Conservation (phyloP, 2,797 vertebrate genomes). For the Antennarius maculatus region DNA sequence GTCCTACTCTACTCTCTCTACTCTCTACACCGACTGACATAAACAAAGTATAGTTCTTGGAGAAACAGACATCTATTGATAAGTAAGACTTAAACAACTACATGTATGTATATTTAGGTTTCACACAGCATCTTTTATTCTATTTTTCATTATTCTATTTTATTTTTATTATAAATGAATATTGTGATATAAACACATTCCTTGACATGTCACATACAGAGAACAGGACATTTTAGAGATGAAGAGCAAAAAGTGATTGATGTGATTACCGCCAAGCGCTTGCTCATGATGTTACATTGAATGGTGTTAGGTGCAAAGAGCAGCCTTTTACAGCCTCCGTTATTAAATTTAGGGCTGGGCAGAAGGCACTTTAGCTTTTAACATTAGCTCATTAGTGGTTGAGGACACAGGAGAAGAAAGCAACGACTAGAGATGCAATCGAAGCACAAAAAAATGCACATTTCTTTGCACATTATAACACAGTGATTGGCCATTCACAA, state of each 20-base stretch:
- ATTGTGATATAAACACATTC: neutral
- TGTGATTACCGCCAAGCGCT: slow-evolving; percentile 32
- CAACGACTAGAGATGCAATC: neutral
- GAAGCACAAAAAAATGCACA: neutral
- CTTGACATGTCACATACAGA: neutral
- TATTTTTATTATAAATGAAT: neutral
- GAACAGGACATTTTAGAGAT: neutral
- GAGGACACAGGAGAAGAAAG: slow-evolving; percentile 25
- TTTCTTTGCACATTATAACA: slow-evolving; percentile 4
- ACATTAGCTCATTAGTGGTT: slow-evolving; percentile 48
- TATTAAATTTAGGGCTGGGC: slow-evolving; percentile 58
- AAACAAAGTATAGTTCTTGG: too few relatives aligned
- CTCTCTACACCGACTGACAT: too few relatives aligned
- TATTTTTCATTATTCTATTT: neutral
- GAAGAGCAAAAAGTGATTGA: slow-evolving; percentile 39
- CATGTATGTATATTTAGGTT: too few relatives aligned
- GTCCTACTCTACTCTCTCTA: too few relatives aligned
- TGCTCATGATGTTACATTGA: slow-evolving; percentile 34
- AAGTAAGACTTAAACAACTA: too few relatives aligned
- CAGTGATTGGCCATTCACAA: neutral
- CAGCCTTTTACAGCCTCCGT: slow-evolving; percentile 42
- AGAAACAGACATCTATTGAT: too few relatives aligned
- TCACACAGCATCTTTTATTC: neutral
- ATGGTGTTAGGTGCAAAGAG: slow-evolving; percentile 47
- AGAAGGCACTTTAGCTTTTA: slow-evolving; percentile 66